These are phyloP conservation scores for Setipinna tenuifilis DNA, from an alignment of 2,797 vertebrate species.

Conservation along the genomic window DNA sequence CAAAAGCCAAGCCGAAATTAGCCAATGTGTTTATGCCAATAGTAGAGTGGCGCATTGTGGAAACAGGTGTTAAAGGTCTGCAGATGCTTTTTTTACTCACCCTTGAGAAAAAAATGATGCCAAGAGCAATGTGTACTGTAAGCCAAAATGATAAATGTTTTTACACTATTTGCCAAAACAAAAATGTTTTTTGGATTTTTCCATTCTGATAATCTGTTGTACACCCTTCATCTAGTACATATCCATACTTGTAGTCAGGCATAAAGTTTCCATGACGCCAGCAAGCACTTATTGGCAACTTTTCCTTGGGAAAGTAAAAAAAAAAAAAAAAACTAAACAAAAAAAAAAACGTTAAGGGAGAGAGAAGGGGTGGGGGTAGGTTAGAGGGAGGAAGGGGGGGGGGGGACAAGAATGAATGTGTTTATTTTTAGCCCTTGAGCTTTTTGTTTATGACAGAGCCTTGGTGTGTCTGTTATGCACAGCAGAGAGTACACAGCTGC, in stretches of 20 bases:
- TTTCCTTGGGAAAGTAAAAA: conserved; percentile 53
- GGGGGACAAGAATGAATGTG: background rate
- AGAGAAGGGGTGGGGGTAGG: conserved; percentile 32
- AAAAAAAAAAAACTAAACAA: too few relatives aligned
- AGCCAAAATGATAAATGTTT: background rate
- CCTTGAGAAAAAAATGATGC: background rate
- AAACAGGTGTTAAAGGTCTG: conserved; percentile 18
- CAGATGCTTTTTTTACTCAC: background rate
- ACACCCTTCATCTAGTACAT: conserved; percentile 41
- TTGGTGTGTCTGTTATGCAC: background rate
- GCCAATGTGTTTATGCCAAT: background rate
- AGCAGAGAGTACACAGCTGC: background rate
- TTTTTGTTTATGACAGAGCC: conserved; percentile 19
- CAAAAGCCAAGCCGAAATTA: background rate
- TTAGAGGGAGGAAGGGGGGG: conserved; percentile 43
- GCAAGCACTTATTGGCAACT: conserved; percentile 47
- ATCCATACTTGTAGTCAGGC: conserved; percentile 51
- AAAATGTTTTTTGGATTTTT: conserved; percentile 33
- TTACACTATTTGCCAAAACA: background rate
- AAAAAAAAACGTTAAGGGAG: conserved; percentile 30
- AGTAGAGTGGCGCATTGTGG: background rate
- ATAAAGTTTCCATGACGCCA: conserved; percentile 71
- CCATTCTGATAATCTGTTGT: conserved; percentile 46
- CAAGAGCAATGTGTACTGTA: background rate
- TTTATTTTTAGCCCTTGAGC: background rate